Evolutionary conservation across 2,797 vertebrate species (phyloP).

Genomic region (Australoheros facetus): DNA sequence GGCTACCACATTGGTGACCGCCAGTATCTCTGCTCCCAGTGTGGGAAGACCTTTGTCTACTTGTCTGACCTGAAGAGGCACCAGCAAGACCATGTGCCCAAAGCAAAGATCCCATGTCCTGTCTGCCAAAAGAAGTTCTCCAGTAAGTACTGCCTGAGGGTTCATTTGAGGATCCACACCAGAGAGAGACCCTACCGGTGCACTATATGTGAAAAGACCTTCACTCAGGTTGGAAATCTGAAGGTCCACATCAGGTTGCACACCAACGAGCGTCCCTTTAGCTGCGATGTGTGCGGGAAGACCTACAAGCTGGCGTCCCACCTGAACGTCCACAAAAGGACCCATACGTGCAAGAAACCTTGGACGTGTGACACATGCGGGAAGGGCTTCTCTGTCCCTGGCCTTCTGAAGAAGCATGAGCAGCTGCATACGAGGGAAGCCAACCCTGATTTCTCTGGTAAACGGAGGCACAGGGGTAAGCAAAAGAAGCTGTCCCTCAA

Average conservation of each 20-base stretch:
- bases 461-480: conserved; percentile 67
- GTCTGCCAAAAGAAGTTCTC: conserved; percentile 79
- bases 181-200: conserved; percentile 76
- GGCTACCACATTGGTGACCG: conserved; percentile 78
- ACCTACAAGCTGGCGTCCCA: conserved; percentile 78
- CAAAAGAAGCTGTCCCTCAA: conserved; percentile 74
- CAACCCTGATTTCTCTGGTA: conserved; percentile 63
- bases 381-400: conserved; percentile 73
- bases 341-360: conserved; percentile 76
- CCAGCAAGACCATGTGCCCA: conserved; percentile 77
- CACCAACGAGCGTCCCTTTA: conserved; percentile 77
- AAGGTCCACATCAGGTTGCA: conserved; percentile 78
- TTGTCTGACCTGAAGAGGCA: conserved; percentile 78
- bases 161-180: conserved; percentile 77
- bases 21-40: conserved; percentile 79
- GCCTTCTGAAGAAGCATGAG: conserved; percentile 77
- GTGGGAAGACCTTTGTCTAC: conserved; percentile 79
- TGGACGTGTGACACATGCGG: conserved; percentile 76
- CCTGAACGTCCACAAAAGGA: conserved; percentile 77
- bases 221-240: conserved; percentile 76
- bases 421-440: conserved; percentile 67
- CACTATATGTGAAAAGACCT: conserved; percentile 75
- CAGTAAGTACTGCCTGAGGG: conserved; percentile 78
- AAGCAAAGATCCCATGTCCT: conserved; percentile 74
- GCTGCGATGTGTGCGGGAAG: conserved; percentile 78